phyloP scores from a whole-genome alignment of 1,140 invertebrate genomes.

The Drosophila sechellia region DNA sequence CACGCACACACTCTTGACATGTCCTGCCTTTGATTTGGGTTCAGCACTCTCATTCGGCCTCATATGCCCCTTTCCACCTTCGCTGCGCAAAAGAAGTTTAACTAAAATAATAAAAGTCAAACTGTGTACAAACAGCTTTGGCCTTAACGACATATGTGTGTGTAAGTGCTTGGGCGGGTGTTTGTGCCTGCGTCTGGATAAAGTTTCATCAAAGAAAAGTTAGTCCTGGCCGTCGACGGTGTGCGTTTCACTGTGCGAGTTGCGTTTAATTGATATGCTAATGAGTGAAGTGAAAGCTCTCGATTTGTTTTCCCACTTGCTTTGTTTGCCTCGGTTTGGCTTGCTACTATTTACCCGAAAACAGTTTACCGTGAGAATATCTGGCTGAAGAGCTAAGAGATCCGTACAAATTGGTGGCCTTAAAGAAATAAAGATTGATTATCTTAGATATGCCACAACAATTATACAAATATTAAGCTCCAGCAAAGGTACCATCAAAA shows the following conservation, averaged over 20 bases:
- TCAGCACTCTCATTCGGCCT: slow-evolving; percentile 34
- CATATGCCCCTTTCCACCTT: slow-evolving; percentile 3
- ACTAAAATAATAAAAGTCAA: slow-evolving; percentile 83
- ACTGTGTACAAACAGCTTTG: slow-evolving; percentile 74
- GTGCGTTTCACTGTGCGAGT: slow-evolving; percentile 57
- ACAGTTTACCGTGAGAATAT: slow-evolving; percentile 32
- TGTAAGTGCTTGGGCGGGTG: not conserved
- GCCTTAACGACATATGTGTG: slow-evolving; percentile 60
- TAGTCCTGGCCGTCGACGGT: slow-evolving; percentile 36
- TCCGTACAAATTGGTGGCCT: not conserved
- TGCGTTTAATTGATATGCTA: slow-evolving; percentile 71
- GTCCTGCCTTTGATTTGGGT: slow-evolving; percentile 70
- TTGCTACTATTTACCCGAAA: slow-evolving; percentile 26
- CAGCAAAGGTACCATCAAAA: no score
- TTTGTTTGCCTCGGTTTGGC: slow-evolving; percentile 17
- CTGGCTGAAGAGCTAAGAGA: not conserved
- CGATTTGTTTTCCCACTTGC: slow-evolving; percentile 52
- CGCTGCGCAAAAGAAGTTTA: slow-evolving; percentile 56
- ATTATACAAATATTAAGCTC: no score
- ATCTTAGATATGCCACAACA: not conserved
- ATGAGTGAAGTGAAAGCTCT: slow-evolving; percentile 63
- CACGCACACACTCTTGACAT: slow-evolving; percentile 35
- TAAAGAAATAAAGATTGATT: not conserved
- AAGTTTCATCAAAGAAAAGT: slow-evolving; percentile 59
- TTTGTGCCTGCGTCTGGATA: slow-evolving; percentile 35